Percentiles rank a stretch among this genome's conserved stretches.
Conservation (phyloP, 2,113 vertebrate genomes). For the Syrrhaptes paradoxus region DNA sequence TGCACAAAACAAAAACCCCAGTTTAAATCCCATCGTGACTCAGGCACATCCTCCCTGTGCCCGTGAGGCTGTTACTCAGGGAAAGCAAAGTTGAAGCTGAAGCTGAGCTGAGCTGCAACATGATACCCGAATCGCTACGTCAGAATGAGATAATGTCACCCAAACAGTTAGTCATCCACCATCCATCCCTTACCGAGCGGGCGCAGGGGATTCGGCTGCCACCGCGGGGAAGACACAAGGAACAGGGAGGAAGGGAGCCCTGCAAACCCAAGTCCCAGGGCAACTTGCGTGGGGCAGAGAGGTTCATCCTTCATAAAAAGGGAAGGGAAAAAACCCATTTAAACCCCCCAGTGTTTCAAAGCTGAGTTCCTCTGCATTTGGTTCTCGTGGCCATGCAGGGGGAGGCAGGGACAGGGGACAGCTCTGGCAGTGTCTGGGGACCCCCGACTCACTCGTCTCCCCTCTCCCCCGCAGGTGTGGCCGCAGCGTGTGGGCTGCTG, state of each 20-base stretch:
- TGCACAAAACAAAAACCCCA: background rate
- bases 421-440: accelerated
- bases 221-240: accelerated
- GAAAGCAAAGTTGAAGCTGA: background rate
- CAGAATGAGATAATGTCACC: background rate
- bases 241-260: accelerated
- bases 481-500: slow-evolving; percentile 76
- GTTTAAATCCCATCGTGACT: accelerated
- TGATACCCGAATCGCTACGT: accelerated
- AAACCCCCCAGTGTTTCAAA: background rate
- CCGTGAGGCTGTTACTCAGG: background rate
- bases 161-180: background rate
- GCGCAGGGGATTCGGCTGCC: background rate
- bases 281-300: background rate
- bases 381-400: accelerated
- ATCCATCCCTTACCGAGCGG: accelerated
- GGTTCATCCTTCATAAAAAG: background rate
- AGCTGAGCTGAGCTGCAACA: background rate
- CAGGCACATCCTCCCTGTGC: background rate
- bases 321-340: background rate
- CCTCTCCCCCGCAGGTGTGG: slow-evolving; percentile 58
- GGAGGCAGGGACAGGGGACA: accelerated
- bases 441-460: accelerated
- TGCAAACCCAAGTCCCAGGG: background rate
- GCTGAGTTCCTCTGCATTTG: accelerated